These are phyloP conservation scores for Erpetoichthys calabaricus DNA, from an alignment of 2,797 vertebrate species.

Conservation along the genomic window DNA sequence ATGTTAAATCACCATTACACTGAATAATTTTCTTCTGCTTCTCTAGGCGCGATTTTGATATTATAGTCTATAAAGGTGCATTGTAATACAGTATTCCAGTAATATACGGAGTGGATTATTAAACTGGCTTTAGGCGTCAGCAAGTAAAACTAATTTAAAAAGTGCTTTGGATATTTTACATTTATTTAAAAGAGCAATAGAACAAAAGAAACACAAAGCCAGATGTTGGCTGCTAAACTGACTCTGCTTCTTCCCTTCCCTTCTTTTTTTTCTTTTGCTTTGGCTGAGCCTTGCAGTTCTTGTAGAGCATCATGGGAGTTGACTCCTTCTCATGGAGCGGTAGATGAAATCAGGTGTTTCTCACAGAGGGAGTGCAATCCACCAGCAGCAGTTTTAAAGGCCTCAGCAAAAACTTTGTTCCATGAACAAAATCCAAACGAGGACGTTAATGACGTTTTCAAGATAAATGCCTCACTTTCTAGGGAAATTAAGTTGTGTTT, in stretches of 20 bases:
- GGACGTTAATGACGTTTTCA: slow-evolving; percentile 43
- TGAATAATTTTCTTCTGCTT: slow-evolving; percentile 19
- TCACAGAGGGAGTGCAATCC: slow-evolving; percentile 39
- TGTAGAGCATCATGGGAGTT: slow-evolving; percentile 44
- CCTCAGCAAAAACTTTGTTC: slow-evolving; percentile 59
- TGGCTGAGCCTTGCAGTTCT: slow-evolving; percentile 64
- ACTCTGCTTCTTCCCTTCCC: slow-evolving; percentile 22
- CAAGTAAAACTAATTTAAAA: slow-evolving; percentile 33
- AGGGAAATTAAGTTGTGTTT: slow-evolving; percentile 45
- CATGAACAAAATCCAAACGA: slow-evolving; percentile 35
- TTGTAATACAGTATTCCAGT: slow-evolving; percentile 21
- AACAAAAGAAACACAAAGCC: slow-evolving; percentile 40
- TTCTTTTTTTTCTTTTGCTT: slow-evolving; percentile 22
- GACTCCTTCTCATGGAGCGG: slow-evolving; percentile 36
- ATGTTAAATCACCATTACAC: slow-evolving; percentile 20
- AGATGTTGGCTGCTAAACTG: slow-evolving; percentile 50
- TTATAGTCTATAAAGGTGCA: slow-evolving; percentile 21
- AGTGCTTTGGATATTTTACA: slow-evolving; percentile 26
- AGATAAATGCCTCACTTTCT: slow-evolving; percentile 50
- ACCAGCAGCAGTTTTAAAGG: slow-evolving; percentile 34
- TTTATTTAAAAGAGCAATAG: slow-evolving; percentile 34
- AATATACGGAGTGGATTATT: slow-evolving; percentile 35
- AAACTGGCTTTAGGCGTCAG: slow-evolving; percentile 27
- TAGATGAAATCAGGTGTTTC: slow-evolving; percentile 58
- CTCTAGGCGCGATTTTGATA: slow-evolving; percentile 12